These are phyloP conservation scores for Bombyx mandarina DNA, from an alignment of 1,140 invertebrate genomes.

Conservation along the genomic window DNA sequence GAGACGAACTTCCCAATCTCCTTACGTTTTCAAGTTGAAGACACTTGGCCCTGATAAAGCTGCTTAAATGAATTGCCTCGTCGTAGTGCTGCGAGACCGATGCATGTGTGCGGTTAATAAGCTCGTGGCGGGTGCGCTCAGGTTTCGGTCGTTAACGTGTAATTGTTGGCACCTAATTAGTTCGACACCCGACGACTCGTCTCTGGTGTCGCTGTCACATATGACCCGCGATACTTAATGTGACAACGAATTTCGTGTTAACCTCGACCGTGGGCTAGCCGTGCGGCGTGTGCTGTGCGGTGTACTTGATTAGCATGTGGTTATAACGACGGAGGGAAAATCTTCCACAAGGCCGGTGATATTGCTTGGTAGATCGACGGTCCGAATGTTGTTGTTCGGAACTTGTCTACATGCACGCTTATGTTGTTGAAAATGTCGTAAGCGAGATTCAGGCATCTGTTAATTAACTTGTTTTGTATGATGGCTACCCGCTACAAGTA, in stretches of 20 bases:
- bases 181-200: slow-evolving; percentile 18
- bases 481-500: too few species aligned
- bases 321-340: too few species aligned
- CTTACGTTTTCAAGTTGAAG: slow-evolving; percentile 8
- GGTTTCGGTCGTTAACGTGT: slow-evolving; percentile 62
- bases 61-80: slow-evolving; percentile 20
- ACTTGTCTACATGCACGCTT: too few species aligned
- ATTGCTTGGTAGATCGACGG: too few species aligned
- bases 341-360: too few species aligned
- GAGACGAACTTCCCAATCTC: too few species aligned
- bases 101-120: slow-evolving; percentile 50
- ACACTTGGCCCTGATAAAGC: not conserved
- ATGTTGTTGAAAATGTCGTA: too few species aligned
- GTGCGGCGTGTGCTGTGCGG: slow-evolving; percentile 9
- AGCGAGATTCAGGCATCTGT: too few species aligned
- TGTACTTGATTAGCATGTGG: too few species aligned
- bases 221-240: slow-evolving; percentile 55
- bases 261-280: slow-evolving; percentile 15
- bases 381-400: too few species aligned
- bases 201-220: slow-evolving; percentile 37
- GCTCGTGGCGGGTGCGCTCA: slow-evolving; percentile 27
- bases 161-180: slow-evolving; percentile 63
- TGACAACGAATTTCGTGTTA: slow-evolving; percentile 11
- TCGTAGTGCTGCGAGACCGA: not conserved
- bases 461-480: too few species aligned